A percentile compares a stretch with the other conserved stretches of the same genome.
Conservation (phyloP, 2,888 invertebrate species). For the Cyrtodaria siliqua region DNA sequence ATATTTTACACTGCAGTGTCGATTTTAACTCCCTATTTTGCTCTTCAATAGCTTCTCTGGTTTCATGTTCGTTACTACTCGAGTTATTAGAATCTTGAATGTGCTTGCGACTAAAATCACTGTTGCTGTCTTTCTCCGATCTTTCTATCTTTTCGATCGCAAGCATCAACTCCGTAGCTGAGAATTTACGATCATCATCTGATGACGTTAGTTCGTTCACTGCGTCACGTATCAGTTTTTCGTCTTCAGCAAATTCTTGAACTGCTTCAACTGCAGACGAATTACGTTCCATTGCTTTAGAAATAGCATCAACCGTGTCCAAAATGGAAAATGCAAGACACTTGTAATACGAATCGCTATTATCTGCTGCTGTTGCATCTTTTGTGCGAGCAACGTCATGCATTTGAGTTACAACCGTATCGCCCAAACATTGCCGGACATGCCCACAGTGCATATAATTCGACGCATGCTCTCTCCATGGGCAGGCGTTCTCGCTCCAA, state of each 20-base stretch:
- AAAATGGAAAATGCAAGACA: no score
- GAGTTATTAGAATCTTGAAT: no score
- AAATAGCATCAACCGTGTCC: no score
- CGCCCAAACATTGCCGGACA: conserved; percentile 14
- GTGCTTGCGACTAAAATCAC: no score
- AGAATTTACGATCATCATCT: not conserved
- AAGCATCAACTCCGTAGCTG: conserved; percentile 4
- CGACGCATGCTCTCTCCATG: conserved; percentile 22
- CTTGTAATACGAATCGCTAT: not conserved
- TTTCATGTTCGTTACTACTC: not conserved
- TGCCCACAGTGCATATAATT: conserved; percentile 9
- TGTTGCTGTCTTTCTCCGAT: not conserved
- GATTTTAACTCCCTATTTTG: conserved; percentile 25
- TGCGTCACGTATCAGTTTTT: not conserved
- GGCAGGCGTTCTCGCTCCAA: conserved; percentile 7
- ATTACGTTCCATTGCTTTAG: not conserved
- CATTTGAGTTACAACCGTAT: not conserved
- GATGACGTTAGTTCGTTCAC: not conserved
- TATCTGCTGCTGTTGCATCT: not conserved
- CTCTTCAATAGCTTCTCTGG: not conserved
- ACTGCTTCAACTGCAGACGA: not conserved
- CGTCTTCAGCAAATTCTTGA: not conserved
- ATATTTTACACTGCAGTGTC: conserved; percentile 32
- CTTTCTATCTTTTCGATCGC: conserved; percentile 7
- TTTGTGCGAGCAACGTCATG: no score